Evolutionary conservation across 2,797 vertebrate genomes (phyloP).

Genomic region (Falco rusticolus): DNA sequence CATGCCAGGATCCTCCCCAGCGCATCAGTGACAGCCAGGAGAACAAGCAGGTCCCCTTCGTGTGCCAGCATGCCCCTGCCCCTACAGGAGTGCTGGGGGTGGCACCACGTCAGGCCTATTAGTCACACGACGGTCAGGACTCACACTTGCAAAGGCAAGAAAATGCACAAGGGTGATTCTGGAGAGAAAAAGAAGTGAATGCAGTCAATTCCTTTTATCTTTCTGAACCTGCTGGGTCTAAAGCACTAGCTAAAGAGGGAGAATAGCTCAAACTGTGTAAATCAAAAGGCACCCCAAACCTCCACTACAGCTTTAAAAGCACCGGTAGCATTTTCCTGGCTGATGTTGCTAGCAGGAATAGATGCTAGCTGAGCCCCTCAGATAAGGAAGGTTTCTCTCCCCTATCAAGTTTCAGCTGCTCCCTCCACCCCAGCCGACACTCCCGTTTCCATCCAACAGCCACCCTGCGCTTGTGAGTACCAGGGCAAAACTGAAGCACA

Average conservation of each 20-base stretch:
- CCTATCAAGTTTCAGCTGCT: neutral
- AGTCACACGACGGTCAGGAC: neutral
- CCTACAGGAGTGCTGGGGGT: neutral
- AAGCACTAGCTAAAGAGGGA: neutral
- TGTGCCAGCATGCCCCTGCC: neutral
- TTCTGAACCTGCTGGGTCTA: neutral
- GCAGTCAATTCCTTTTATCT: neutral
- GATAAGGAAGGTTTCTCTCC: conserved; percentile 2
- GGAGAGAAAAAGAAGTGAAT: neutral
- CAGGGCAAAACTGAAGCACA: neutral
- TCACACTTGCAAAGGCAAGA: neutral
- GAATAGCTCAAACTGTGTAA: rapidly evolving
- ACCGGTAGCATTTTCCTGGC: neutral
- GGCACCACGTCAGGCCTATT: neutral
- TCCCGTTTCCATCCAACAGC: neutral
- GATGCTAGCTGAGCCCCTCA: neutral
- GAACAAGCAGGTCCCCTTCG: neutral
- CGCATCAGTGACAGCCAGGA: neutral
- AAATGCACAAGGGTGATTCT: neutral
- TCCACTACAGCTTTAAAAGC: neutral
- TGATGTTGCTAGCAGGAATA: neutral
- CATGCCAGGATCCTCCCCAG: neutral
- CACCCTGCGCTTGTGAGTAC: neutral
- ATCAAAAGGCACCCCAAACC: neutral
- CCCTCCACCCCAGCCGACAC: neutral